Base-by-base conservation (phyloP, 2,888 invertebrate species). In the Mesorhabditis sp. region DNA sequence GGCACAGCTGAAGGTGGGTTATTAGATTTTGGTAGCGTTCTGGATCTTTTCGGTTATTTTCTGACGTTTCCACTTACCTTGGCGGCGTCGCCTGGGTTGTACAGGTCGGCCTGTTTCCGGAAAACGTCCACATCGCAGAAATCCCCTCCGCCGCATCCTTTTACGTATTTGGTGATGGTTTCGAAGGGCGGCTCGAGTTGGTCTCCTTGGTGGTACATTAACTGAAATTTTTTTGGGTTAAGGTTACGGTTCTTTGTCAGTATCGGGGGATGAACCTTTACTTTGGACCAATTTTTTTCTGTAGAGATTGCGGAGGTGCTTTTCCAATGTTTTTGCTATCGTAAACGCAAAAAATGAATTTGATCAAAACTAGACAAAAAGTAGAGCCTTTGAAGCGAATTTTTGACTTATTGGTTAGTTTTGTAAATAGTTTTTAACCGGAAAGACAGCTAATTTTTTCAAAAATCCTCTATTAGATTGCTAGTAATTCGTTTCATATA, bases 121-220 rank as follows among this genome's bases (percentile, higher is more conserved):
- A 72, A 61, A 13, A 74, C 70, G 15, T 69, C 67, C 61, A 77
- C 44, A 50, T 7, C 10, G 63, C 77, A 77, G 66, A 67, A 77
- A 28, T 70, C 67, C 13, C 58, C 50, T 43, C 69, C 67, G 13
- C 69, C 65, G 50, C 77, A 77, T 15, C 74, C 76, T 15, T 45
- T 62, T 28, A 77, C 68, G 43, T 71, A 72, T 44, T 65, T 63
- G 5, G 74, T 77, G 45, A 77, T 66, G 3, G 50, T 42, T 4
- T 65, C 61, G 71, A 75, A 73, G 7, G 7, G 10, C 10, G 7
- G n/a, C 58, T 67, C 70, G 66, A 61, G 58, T 44, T 67, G 69
- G 0, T 70, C 73, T 13, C 74, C 58, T 10, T 73, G 72, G 62
- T 77, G 77, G 65, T 77, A 77, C 10, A 76, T 4, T 71, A 77